phyloP scores from a whole-genome alignment of 1,140 invertebrate genomes.

The Tyrophagus putrescentiae region DNA sequence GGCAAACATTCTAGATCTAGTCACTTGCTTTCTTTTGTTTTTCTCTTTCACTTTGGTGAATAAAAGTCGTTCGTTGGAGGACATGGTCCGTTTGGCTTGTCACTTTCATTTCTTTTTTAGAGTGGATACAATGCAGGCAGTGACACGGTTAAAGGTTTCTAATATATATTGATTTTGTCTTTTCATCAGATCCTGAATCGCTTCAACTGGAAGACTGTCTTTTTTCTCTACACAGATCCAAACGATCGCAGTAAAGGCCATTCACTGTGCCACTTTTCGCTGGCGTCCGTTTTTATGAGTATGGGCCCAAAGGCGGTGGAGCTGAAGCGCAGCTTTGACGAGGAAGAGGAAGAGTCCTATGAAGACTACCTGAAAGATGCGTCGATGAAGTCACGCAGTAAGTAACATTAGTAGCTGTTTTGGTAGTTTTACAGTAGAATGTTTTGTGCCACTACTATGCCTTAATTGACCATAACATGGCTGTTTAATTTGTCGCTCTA shows the following conservation, averaged over 20 bases:
- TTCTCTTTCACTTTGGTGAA: no score
- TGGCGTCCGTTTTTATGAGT: conserved; percentile 49
- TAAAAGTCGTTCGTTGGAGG: no score
- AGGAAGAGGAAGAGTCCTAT: conserved; percentile 39
- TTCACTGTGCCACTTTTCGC: conserved; percentile 54
- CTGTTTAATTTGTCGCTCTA: no score
- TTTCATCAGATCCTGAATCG: conserved; percentile 42
- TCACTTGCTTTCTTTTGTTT: no score
- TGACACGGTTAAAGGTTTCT: background rate
- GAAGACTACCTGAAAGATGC: conserved; percentile 47
- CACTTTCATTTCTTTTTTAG: background rate
- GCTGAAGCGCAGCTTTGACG: conserved; percentile 47
- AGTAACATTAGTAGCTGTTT: conserved; percentile 38
- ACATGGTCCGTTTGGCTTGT: background rate
- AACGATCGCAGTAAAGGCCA: conserved; percentile 38
- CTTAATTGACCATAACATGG: no score
- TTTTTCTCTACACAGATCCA: conserved; percentile 32
- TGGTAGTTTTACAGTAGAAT: no score
- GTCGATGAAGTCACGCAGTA: conserved; percentile 55
- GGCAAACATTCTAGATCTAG: no score
- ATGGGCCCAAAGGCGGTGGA: conserved; percentile 40
- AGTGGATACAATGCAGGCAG: background rate
- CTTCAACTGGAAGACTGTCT: conserved; percentile 52
- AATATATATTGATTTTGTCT: conserved; percentile 34
- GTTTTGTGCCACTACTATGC: no score